These are phyloP conservation scores for Galagoides demidoff DNA, from an alignment of 2,797 vertebrate species.

Conservation along the genomic window DNA sequence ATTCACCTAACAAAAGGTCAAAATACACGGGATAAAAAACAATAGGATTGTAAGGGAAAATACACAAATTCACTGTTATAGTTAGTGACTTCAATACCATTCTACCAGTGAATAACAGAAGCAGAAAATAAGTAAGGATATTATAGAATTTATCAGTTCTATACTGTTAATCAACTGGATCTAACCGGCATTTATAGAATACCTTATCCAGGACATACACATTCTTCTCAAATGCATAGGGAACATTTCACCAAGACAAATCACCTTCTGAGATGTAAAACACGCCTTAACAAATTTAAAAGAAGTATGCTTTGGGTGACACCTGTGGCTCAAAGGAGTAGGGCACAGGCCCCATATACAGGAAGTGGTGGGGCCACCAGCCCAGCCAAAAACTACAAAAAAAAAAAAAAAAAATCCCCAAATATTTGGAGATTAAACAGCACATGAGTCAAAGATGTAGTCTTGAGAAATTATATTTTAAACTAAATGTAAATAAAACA, in stretches of 20 bases:
- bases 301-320: background rate
- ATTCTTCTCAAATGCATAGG: background rate
- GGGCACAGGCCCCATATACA: too few relatives aligned
- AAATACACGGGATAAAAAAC: conserved; percentile 20
- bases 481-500: conserved; percentile 16
- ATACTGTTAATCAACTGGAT: background rate
- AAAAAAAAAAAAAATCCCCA: background rate
- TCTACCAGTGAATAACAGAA: background rate
- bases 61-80: background rate
- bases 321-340: too few relatives aligned
- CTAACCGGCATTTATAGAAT: background rate
- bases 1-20: background rate
- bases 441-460: background rate
- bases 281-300: background rate
- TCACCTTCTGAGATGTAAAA: background rate
- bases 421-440: conserved; percentile 20
- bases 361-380: too few relatives aligned
- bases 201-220: background rate
- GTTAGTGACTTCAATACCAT: background rate
- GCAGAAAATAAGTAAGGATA: background rate
- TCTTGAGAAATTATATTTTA: background rate
- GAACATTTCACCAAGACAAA: background rate
- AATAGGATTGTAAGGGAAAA: background rate
- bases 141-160: background rate
- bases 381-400: too few relatives aligned